A percentile compares a stretch with the other conserved stretches of the same genome.
Evolutionary conservation across 2,888 invertebrate genomes (phyloP).

Genomic region (Thelaira solivaga): DNA sequence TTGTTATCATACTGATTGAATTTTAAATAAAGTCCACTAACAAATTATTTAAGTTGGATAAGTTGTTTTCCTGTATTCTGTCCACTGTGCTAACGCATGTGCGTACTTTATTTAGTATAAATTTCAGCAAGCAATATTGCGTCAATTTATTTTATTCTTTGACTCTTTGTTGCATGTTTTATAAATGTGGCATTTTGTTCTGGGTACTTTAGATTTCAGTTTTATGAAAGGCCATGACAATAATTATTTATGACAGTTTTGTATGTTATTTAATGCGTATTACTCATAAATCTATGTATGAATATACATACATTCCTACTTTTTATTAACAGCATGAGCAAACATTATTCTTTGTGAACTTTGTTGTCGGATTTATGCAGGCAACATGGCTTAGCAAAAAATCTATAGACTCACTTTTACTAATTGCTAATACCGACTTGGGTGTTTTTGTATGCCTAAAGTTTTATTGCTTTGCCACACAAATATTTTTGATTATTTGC

Average conservation of each 20-base stretch:
- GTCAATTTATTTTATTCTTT: not conserved
- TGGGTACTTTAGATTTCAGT: not conserved
- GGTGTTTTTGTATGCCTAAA: not conserved
- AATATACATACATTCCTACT: not conserved
- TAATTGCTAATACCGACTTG: constrained; percentile 29
- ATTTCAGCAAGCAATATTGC: not conserved
- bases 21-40: too few relatives aligned
- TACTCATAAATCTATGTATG: constrained; percentile 11
- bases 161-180: not conserved
- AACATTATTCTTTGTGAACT: not conserved
- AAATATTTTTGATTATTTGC: constrained; percentile 25
- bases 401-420: not conserved
- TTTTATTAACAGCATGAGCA: not conserved
- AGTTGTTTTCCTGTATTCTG: not conserved
- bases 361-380: constrained; percentile 49
- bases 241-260: constrained; percentile 60
- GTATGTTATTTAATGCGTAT: constrained; percentile 49
- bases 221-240: constrained; percentile 48
- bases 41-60: too few relatives aligned
- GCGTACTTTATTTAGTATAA: not conserved
- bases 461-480: not conserved
- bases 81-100: constrained; percentile 23
- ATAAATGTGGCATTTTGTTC: constrained; percentile 6
- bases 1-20: too few relatives aligned
- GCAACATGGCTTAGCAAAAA: not conserved